phyloP scores from a whole-genome alignment of 2,797 vertebrate species.

The Phalanger gymnotis region DNA sequence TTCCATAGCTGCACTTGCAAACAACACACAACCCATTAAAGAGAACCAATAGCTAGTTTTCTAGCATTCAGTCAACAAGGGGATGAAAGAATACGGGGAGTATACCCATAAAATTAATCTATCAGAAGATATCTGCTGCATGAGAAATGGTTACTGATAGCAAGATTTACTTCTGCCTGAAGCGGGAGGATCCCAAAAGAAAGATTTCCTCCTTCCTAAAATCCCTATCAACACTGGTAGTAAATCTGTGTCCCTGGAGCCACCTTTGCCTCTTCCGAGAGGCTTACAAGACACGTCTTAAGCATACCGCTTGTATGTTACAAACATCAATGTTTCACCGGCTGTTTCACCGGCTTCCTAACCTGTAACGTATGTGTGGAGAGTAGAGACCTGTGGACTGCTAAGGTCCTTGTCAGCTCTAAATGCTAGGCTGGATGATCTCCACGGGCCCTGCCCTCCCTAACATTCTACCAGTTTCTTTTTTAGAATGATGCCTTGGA shows the following conservation, averaged over 20 bases:
- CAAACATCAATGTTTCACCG: not conserved
- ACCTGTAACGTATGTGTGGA: not conserved
- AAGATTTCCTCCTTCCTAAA: not conserved
- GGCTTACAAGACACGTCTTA: not conserved
- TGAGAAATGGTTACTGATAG: not conserved
- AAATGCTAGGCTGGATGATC: not conserved
- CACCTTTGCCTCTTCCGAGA: not conserved
- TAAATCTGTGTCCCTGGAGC: not conserved
- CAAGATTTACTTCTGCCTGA: not conserved
- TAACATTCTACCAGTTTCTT: not conserved
- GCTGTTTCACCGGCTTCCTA: no score
- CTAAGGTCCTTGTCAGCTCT: not conserved
- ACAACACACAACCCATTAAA: not conserved
- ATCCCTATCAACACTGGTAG: not conserved
- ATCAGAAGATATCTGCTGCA: not conserved
- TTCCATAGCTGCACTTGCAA: not conserved
- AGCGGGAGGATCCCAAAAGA: not conserved
- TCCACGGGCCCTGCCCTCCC: not conserved
- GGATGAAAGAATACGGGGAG: no score
- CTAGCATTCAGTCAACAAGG: rapidly evolving
- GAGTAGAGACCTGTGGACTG: not conserved
- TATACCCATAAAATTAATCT: not conserved
- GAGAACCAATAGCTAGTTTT: no score
- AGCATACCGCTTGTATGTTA: not conserved
- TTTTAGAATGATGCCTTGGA: not conserved